These are phyloP conservation scores for Anastrepha ludens DNA, from an alignment of 1,140 invertebrate genomes.

Conservation along the genomic window DNA sequence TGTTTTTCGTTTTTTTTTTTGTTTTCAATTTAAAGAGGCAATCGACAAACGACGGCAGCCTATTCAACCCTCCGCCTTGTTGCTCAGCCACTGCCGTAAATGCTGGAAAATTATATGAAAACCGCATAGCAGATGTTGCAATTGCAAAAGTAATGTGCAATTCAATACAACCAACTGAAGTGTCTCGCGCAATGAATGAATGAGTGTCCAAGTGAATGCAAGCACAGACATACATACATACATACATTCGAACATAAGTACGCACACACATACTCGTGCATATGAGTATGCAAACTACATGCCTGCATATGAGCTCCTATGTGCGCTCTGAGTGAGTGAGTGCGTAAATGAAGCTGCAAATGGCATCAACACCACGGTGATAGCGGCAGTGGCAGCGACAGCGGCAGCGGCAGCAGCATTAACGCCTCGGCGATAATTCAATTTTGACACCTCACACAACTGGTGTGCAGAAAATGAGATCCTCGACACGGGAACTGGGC, in stretches of 20 bases:
- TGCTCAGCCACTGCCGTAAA: not conserved
- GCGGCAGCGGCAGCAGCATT: not conserved
- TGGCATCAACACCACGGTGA: constrained; percentile 43
- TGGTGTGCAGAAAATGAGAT: constrained; percentile 49
- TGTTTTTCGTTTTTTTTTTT: not conserved
- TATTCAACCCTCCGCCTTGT: constrained; percentile 24
- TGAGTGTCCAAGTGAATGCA: not conserved
- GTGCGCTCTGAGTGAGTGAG: not conserved
- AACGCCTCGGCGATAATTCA: constrained; percentile 43
- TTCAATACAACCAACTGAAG: constrained; percentile 29
- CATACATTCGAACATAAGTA: not conserved
- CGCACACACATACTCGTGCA: not conserved
- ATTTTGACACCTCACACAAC: constrained; percentile 51
- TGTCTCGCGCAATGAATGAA: not conserved
- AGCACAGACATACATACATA: not conserved
- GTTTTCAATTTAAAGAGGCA: not conserved
- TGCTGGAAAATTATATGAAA: constrained; percentile 50
- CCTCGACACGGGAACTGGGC: constrained; percentile 31
- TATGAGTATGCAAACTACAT: not conserved
- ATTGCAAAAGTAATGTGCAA: constrained; percentile 49
- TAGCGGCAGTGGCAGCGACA: not conserved
- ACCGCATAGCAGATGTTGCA: constrained; percentile 51
- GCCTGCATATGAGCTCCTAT: not conserved
- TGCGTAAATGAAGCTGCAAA: constrained; percentile 52
- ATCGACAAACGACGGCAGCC: not conserved